These are phyloP conservation scores for Phragmatobia fuliginosa DNA, from an alignment of 2,888 invertebrate species.

Conservation along the genomic window DNA sequence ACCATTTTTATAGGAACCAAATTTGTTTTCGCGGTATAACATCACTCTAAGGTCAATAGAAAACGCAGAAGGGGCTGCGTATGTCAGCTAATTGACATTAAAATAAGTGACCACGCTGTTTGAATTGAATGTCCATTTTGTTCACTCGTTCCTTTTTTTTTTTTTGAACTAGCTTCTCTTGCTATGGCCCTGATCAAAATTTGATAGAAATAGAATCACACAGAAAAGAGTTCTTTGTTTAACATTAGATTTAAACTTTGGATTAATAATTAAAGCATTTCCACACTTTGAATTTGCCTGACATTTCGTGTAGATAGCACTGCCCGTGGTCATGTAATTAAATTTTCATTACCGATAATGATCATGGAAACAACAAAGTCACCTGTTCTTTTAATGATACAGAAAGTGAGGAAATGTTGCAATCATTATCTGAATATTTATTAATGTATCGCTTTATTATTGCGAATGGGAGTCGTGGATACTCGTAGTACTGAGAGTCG, in stretches of 20 bases:
- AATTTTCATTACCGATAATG: background rate
- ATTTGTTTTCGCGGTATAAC: too few relatives aligned
- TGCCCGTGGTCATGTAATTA: background rate
- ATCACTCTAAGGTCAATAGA: too few relatives aligned
- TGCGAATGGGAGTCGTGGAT: constrained; percentile 36
- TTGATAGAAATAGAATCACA: background rate
- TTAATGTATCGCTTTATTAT: constrained; percentile 29
- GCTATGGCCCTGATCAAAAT: too few relatives aligned
- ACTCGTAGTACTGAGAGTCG: constrained; percentile 37
- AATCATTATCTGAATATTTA: constrained; percentile 35
- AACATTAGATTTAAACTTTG: background rate
- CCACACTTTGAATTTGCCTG: background rate
- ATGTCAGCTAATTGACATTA: too few relatives aligned
- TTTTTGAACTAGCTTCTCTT: too few relatives aligned
- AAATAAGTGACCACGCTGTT: background rate
- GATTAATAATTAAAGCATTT: too few relatives aligned
- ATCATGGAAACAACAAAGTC: constrained; percentile 14
- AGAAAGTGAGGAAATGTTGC: constrained; percentile 23
- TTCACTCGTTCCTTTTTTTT: too few relatives aligned
- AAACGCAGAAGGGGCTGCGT: too few relatives aligned
- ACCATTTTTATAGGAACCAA: too few relatives aligned
- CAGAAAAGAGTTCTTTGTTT: too few relatives aligned
- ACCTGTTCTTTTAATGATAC: constrained; percentile 29
- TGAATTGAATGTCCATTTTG: background rate
- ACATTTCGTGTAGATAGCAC: background rate